Base-by-base conservation (phyloP, 2,888 invertebrate species). In the Falcaria lacertinaria region DNA sequence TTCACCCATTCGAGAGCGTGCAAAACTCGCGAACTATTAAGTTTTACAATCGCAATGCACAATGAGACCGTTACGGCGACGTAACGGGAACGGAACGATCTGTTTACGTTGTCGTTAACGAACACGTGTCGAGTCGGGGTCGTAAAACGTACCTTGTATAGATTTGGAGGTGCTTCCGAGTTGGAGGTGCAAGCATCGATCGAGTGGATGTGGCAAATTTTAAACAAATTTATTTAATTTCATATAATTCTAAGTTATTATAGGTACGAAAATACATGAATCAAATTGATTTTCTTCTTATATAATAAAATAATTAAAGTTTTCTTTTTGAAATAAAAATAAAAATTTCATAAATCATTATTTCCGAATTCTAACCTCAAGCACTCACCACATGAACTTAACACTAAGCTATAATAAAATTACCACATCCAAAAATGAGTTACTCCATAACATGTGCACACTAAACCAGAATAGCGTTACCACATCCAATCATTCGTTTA, bases 51-150 rank as follows among this genome's bases (percentile, higher is more conserved):
- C 53, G 28, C 40, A 43, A 36, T 40, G 54, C 47, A 56, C 33
- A 14, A 37, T 25, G 22, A 25, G 8, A 11, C 19, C 19, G 33
- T 15, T 25, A 38, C 46, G 52, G 43, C 45, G 44, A 45, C 57
- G 63, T 60, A 57, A 70, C 65, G 60, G 52, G 54, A 34, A 15
- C 57, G 50, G 45, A 61, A 67, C 65, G 68, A 69, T 60, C 67
- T 63, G 69, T 71, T 69, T 66, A 69, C 64, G 60, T 63, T 39
- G 62, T 48, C 53, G 63, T 69, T 69, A 69, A 70, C 65, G 63
- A 68, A 68, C 64, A 64, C 65, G 63, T 62, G 63, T 64, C 60
- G 53, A 55, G 52, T 50, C 42, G 40, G 41, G 45, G 41, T 59
- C 65, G 64, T 73, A 68, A 73, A 73, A 61, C 54, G 59, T 59